Evolutionary conservation across 1,140 invertebrate genomes (phyloP).

Genomic region (Diprion similis): DNA sequence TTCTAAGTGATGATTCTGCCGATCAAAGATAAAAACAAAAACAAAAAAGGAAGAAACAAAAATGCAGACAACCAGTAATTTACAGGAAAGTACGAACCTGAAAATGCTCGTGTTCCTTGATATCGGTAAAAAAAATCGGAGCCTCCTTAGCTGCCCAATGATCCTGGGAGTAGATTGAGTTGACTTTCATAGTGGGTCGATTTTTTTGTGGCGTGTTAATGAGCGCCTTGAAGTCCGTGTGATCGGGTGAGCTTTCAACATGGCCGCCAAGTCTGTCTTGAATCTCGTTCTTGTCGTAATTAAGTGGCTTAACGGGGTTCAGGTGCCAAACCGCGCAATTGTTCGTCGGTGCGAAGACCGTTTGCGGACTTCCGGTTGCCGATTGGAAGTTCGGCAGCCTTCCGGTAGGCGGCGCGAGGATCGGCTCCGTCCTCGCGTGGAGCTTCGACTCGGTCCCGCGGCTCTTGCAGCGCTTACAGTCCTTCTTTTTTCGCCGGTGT

Average conservation of each 20-base stretch:
- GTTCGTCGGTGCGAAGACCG: conserved; percentile 33
- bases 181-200: conserved; percentile 53
- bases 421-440: conserved; percentile 25
- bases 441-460: neutral
- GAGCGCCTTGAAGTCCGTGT: conserved; percentile 39
- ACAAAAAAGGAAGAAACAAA: too few species aligned
- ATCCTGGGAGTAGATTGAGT: conserved; percentile 58
- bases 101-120: conserved; percentile 52
- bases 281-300: conserved; percentile 41
- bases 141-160: conserved; percentile 51
- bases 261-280: conserved; percentile 37
- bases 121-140: conserved; percentile 48
- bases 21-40: too few species aligned
- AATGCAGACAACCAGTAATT: too few species aligned
- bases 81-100: conserved; percentile 37
- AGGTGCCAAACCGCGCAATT: conserved; percentile 21
- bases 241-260: conserved; percentile 27
- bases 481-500: conserved; percentile 49
- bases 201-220: conserved; percentile 37
- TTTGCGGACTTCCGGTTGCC: conserved; percentile 18
- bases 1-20: too few species aligned
- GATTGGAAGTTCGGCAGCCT: conserved; percentile 30
- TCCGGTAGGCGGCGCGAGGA: conserved; percentile 33
- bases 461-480: conserved; percentile 54
- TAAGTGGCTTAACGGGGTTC: conserved; percentile 30